Conservation (phyloP, 2,113 vertebrate genomes). For the Melanocharis versteri region DNA sequence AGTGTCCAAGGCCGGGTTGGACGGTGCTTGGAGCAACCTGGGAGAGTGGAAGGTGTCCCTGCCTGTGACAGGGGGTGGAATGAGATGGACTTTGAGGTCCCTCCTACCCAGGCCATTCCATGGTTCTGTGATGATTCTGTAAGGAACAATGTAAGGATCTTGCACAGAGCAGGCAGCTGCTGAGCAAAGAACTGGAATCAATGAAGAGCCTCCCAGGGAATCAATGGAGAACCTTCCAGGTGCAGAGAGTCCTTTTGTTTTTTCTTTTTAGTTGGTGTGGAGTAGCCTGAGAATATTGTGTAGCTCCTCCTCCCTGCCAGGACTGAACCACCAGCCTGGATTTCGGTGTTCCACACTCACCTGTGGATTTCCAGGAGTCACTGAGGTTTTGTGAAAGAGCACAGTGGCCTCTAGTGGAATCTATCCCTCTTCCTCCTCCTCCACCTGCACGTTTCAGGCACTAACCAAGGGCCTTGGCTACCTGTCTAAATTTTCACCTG, state of each 20-base stretch:
- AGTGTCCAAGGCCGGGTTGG: neutral
- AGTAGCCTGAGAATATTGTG: neutral
- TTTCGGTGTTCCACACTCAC: neutral
- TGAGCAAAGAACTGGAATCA: neutral
- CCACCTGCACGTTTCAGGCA: neutral
- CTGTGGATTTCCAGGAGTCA: neutral
- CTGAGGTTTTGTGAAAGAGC: neutral
- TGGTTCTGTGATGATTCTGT: neutral
- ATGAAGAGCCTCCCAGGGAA: neutral
- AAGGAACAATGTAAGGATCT: neutral
- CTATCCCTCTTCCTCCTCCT: neutral
- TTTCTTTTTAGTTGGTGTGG: neutral
- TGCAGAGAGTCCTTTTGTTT: neutral
- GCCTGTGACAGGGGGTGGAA: neutral
- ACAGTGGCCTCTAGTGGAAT: constrained; percentile 34
- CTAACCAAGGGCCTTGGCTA: neutral
- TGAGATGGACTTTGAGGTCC: neutral
- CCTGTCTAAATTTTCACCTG: neutral
- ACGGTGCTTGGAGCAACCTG: accelerated
- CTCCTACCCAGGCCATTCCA: neutral
- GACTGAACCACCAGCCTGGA: neutral
- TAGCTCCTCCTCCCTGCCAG: neutral
- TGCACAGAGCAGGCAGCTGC: neutral
- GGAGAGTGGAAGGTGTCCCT: accelerated
- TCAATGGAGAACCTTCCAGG: neutral